Evolutionary conservation across 2,797 vertebrate genomes (phyloP), one percentile per base, ranked within the genome.

Genomic region (Neomorphus geoffroyi): DNA sequence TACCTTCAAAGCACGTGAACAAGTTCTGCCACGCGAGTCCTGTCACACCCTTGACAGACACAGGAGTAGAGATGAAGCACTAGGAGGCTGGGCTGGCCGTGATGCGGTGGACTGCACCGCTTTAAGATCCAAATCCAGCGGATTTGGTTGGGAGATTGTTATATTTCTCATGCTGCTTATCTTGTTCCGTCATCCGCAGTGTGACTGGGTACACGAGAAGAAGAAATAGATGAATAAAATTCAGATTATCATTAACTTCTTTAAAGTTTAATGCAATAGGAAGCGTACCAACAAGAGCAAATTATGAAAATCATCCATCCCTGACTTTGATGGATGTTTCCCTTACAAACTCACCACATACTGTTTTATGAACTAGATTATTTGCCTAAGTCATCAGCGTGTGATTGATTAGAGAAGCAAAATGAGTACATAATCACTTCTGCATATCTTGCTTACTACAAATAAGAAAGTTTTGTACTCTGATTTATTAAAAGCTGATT

Each of bases 301-400:
- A 96, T 94, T 80, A 81, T n/a, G 95, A 90, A 79, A 70, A 62
- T 82, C 72, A 69, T 77, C 80, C 79, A 81, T 85, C 88, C 80
- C 67, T 94, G 86, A 90, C 89, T 92, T 93, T 96, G 94, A 96
- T 96, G 69, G 93, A 94, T 96, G 75, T n/a, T 74, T 37, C 73
- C 45, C 53, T 81, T 61, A 54, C 67, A 87, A 78, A 92, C 75
- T 95, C 58, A 51, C 66, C 66, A 85, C 48, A 21, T 78, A 70
- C 48, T 85, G 46, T 64, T 97, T 90, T 92, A 81, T 88, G 88
- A 80, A 88, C 64, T 66, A 84, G 50, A 91, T 93, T 85, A 90
- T 96, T 95, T 92, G 66, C 90, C 71, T 74, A 90, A 92, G 19
- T 96, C 94, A 93, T 94, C 87, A 93, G 37, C n/a, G 45, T 51